Evolutionary conservation across 2,888 invertebrate species (phyloP).

Genomic region (Sinhomidia bicolor): DNA sequence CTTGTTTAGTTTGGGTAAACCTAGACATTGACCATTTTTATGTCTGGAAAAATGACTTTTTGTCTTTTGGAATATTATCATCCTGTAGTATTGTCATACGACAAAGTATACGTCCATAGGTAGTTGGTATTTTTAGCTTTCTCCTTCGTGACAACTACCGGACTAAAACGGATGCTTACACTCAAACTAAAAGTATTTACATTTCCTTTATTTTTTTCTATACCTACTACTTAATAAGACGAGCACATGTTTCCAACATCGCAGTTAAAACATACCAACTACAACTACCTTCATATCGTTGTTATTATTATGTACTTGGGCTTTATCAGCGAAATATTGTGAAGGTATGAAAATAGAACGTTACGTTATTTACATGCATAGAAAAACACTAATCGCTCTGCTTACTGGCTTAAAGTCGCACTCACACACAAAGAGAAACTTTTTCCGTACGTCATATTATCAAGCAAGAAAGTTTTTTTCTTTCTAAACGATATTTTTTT

Average conservation of each 20-base stretch:
- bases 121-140: conserved; percentile 44
- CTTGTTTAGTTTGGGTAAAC: conserved; percentile 14
- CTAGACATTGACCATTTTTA: conserved; percentile 51
- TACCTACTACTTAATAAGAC: not conserved
- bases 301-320: not conserved
- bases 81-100: too few species aligned
- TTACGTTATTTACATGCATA: too few species aligned
- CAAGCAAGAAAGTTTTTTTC: too few species aligned
- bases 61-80: conserved; percentile 5
- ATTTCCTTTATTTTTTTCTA: conserved; percentile 24
- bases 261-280: not conserved
- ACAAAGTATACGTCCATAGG: not conserved
- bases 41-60: conserved; percentile 31
- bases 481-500: too few species aligned
- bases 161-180: conserved; percentile 42
- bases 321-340: not conserved
- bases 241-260: not conserved
- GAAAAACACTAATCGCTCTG: not conserved
- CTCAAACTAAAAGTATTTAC: conserved; percentile 40
- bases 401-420: not conserved
- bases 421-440: too few species aligned
- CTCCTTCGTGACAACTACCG: conserved; percentile 50
- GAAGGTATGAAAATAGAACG: too few species aligned
- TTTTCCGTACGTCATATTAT: not conserved
- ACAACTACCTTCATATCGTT: too few species aligned